phyloP scores from a whole-genome alignment of 2,113 vertebrate genomes.

The Paramormyrops kingsleyae region DNA sequence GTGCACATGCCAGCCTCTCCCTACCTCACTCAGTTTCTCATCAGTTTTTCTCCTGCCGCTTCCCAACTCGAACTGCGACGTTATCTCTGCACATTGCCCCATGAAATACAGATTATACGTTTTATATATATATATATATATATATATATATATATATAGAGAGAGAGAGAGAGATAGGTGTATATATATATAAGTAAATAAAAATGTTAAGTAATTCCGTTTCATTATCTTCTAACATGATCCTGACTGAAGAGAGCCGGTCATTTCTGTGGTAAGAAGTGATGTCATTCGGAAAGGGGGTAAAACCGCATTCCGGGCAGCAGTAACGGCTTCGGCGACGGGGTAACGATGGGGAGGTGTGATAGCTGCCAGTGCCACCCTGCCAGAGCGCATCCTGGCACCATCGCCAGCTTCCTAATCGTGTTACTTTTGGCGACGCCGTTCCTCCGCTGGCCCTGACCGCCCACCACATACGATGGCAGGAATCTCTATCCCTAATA shows the following conservation, averaged over 20 bases:
- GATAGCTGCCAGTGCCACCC: conserved; percentile 31
- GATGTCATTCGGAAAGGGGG: not conserved
- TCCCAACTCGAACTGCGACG: conserved; percentile 30
- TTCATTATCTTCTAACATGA: not conserved
- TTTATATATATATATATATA: not conserved
- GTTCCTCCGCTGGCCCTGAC: conserved; percentile 39
- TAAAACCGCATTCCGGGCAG: conserved; percentile 8
- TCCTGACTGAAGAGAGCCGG: not conserved
- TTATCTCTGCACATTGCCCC: conserved; percentile 34
- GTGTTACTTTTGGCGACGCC: conserved; percentile 38
- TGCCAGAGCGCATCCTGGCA: conserved; percentile 17
- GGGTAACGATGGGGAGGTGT: not conserved
- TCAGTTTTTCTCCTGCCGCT: conserved; percentile 23
- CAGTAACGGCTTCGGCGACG: not conserved
- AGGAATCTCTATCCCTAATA: conserved; percentile 28
- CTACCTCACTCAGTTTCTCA: conserved; percentile 32
- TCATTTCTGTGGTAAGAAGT: not conserved
- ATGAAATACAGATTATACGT: conserved; percentile 28
- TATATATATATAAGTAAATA: too few relatives aligned
- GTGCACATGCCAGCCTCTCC: conserved; percentile 39
- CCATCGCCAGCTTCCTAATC: conserved; percentile 42
- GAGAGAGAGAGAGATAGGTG: too few relatives aligned
- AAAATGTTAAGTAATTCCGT: not conserved
- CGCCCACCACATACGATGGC: conserved; percentile 26
- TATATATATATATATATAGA: too few relatives aligned